Evolutionary conservation across 2,888 invertebrate genomes (phyloP).

Genomic region (Ischnura elegans): DNA sequence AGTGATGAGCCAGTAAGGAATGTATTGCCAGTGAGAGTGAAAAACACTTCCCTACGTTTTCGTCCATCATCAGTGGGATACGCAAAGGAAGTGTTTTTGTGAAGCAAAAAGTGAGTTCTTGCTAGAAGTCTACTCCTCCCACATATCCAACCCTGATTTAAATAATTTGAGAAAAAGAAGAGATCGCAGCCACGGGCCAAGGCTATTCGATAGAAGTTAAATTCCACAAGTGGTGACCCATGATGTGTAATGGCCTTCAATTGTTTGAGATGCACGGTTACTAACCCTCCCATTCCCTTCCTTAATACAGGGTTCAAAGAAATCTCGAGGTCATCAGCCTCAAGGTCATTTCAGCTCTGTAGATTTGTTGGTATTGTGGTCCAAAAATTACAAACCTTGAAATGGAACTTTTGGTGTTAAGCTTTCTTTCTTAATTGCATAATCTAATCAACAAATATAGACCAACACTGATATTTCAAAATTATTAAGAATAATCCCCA

Average conservation of each 20-base stretch:
- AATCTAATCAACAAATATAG: slow-evolving; percentile 36
- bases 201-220: slow-evolving; percentile 10
- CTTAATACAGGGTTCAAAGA: slow-evolving; percentile 59
- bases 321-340: slow-evolving; percentile 55
- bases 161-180: slow-evolving; percentile 13
- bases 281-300: slow-evolving; percentile 52
- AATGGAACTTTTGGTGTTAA: slow-evolving; percentile 60
- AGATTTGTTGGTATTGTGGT: slow-evolving; percentile 67
- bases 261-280: slow-evolving; percentile 51
- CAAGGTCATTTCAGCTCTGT: slow-evolving; percentile 56
- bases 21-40: neutral
- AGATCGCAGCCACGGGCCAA: slow-evolving; percentile 10
- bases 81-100: neutral
- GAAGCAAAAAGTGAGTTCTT: neutral
- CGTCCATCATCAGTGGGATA: neutral
- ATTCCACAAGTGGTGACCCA: slow-evolving; percentile 34
- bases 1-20: neutral
- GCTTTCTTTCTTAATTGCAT: slow-evolving; percentile 60
- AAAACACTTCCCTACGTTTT: neutral
- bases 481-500: slow-evolving; percentile 42
- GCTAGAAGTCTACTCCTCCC: neutral
- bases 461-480: slow-evolving; percentile 51
- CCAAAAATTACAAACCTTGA: slow-evolving; percentile 65
- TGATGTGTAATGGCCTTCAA: slow-evolving; percentile 33
- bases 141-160: neutral